Base-by-base conservation (phyloP, 2,113 vertebrate genomes). In the Megaceryle torquata region DNA sequence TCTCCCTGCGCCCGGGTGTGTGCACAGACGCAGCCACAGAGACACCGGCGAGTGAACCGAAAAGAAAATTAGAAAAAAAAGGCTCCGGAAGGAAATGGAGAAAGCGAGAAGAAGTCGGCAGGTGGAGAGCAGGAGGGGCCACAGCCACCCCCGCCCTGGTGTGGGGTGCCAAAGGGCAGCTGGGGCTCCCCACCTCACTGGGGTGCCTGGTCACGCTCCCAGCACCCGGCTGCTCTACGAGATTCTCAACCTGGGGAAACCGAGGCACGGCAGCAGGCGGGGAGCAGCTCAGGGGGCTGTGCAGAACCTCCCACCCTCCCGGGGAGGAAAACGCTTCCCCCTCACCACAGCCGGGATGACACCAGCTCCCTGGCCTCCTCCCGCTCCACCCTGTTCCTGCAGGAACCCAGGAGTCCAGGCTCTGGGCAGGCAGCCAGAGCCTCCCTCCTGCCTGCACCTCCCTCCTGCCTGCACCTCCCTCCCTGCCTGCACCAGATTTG, bases 321-420 rank as follows among this genome's bases (percentile, higher is more conserved):
- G 6, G 75, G 43, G 51, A 88, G 89, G 92, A 83, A 88, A 80
- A 21, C 5, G 25, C 61, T 88, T 48, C 57, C 84, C n/a, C 25
- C 39, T 13, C 7, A 11, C 71, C 15, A 5, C 1, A 17, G 82
- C 93, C n/a, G 9, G 82, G 94, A 94, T 92, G 96, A 96, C 94
- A 95, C 86, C 96, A 80, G 68, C 93, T 95, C 82, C 84, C 60
- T 15, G 65, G 91, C 92, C 93, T 95, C 77, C 93, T 93, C 94
- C 88, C 9, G 86, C 94, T 93, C 94, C 96, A 96, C 94, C 96
- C 96, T 96, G 96, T 96, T 96, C 96, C 96, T 95, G 94, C 75
- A 96, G 94, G 94, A 97, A 88, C 94, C 82, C 96, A 10, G 82
- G 90, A 93, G 90, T 60, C 92, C 78, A 10, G 54, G 91, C 79